A percentile compares a stretch with the other conserved stretches of the same genome.
Conservation (phyloP, 2,113 vertebrate genomes). For the Octodon degus region DNA sequence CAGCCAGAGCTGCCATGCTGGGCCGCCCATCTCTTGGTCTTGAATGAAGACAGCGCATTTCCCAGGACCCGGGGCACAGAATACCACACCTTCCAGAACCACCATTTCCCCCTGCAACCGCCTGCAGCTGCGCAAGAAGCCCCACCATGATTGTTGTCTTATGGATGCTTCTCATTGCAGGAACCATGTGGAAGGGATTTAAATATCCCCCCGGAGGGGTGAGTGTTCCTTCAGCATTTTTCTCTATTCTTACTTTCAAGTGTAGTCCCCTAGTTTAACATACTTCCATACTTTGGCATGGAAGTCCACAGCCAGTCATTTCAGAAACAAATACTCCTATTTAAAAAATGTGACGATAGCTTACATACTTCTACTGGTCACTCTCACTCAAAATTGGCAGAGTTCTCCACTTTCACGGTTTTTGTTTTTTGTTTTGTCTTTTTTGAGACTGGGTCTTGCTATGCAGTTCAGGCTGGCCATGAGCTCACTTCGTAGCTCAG, state of each 20-base stretch:
- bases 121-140: constrained; percentile 28
- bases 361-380: neutral
- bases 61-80: constrained; percentile 13
- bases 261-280: neutral
- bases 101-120: neutral
- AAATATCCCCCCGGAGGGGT: constrained; percentile 80
- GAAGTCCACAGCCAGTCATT: constrained; percentile 36
- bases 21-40: neutral
- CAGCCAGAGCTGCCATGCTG: constrained; percentile 63
- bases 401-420: neutral
- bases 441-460: too few relatives aligned
- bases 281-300: neutral
- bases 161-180: constrained; percentile 82
- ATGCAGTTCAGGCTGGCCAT: too few relatives aligned
- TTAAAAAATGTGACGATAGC: neutral
- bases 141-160: constrained; percentile 76
- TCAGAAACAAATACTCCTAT: constrained; percentile 2
- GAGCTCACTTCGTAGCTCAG: too few relatives aligned
- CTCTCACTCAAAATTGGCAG: neutral
- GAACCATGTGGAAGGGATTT: constrained; percentile 79
- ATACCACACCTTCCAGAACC: constrained; percentile 18
- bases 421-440: too few relatives aligned
- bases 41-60: constrained; percentile 64
- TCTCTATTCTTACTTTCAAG: constrained; percentile 31
- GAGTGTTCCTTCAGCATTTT: constrained; percentile 62